Conservation (phyloP, 2,888 invertebrate species). For the Habroteleia sp. region DNA sequence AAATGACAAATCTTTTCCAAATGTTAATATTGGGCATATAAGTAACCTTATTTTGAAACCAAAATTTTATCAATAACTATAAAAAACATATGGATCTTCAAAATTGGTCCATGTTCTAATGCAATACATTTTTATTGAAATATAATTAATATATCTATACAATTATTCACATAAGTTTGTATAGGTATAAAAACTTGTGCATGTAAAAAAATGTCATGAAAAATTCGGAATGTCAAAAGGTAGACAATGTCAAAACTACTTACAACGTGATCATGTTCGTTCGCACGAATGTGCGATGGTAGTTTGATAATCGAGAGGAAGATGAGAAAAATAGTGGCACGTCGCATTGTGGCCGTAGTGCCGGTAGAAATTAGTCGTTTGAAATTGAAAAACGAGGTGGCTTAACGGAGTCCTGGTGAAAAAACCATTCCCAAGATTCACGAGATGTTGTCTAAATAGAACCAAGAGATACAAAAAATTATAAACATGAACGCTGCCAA, state of each 20-base stretch:
- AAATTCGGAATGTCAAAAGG: constrained; percentile 3
- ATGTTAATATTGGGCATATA: too few species aligned
- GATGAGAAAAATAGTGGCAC: constrained; percentile 62
- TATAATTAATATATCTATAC: too few species aligned
- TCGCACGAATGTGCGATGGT: constrained; percentile 80
- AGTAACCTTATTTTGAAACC: too few species aligned
- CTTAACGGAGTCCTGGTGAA: constrained; percentile 35
- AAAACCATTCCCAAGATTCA: constrained; percentile 51
- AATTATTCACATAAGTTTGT: too few species aligned
- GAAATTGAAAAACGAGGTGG: constrained; percentile 16
- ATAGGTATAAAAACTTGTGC: too few species aligned
- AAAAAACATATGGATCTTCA: too few species aligned
- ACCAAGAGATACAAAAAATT: constrained; percentile 2
- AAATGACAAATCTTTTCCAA: too few species aligned
- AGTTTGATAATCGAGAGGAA: constrained; percentile 71
- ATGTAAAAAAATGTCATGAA: too few species aligned
- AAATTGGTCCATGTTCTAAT: too few species aligned
- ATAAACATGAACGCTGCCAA: constrained; percentile 36
- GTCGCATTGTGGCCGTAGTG: constrained; percentile 48
- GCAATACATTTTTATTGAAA: too few species aligned
- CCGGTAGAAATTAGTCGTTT: constrained; percentile 15
- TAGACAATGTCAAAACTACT: too few species aligned
- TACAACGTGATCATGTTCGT: constrained; percentile 91
- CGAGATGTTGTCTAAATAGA: constrained; percentile 13
- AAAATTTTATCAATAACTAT: too few species aligned